These are phyloP conservation scores for Galleria mellonella DNA, from an alignment of 1,140 invertebrate species.

Conservation along the genomic window DNA sequence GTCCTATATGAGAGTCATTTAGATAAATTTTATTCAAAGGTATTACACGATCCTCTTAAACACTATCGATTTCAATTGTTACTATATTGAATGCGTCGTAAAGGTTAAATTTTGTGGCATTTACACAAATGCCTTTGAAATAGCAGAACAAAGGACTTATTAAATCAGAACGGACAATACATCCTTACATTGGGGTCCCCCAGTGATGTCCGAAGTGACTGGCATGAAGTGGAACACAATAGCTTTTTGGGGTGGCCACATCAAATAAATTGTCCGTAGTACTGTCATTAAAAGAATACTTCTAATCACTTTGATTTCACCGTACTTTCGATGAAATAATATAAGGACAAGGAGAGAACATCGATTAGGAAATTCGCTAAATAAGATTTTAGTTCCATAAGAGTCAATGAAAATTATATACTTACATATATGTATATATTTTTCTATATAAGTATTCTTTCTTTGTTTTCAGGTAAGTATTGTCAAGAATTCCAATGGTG, in stretches of 20 bases:
- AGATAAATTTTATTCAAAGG: constrained; percentile 24
- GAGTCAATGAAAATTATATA: too few species aligned
- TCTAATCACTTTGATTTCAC: constrained; percentile 49
- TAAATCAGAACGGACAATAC: constrained; percentile 39
- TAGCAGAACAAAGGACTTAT: constrained; percentile 33
- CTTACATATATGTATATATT: too few species aligned
- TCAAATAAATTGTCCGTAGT: constrained; percentile 38
- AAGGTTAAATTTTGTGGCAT: not conserved
- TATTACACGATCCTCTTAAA: not conserved
- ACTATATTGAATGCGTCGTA: not conserved
- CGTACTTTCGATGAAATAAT: constrained; percentile 10
- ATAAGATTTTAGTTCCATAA: too few species aligned
- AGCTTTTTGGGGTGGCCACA: constrained; percentile 39
- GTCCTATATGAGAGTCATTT: constrained; percentile 28
- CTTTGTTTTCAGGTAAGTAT: constrained; percentile 47
- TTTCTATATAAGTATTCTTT: constrained; percentile 5
- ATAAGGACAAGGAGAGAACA: too few species aligned
- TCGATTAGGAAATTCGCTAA: too few species aligned
- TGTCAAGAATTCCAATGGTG: constrained; percentile 4
- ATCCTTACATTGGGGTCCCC: constrained; percentile 35
- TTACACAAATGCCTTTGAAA: constrained; percentile 5
- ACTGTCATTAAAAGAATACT: constrained; percentile 36
- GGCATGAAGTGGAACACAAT: constrained; percentile 55
- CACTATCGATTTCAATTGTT: not conserved
- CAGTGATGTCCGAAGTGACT: constrained; percentile 35